A percentile compares a stretch with the other conserved stretches of the same genome.
phyloP scores from a whole-genome alignment of 2,888 invertebrate species.

The Lingula anatina region DNA sequence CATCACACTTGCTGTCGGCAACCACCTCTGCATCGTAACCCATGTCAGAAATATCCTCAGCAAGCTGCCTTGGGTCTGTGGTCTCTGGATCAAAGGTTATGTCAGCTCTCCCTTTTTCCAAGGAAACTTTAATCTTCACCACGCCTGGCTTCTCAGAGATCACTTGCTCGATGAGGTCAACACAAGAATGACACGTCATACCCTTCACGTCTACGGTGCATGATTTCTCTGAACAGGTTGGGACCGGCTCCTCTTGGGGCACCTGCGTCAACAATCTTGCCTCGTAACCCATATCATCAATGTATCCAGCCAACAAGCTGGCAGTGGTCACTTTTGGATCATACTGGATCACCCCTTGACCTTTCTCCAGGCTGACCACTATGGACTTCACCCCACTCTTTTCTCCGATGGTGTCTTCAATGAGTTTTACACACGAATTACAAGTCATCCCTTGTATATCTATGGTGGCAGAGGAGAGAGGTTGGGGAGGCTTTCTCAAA shows the following conservation, averaged over 20 bases:
- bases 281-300: constrained; percentile 43
- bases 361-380: constrained; percentile 50
- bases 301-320: constrained; percentile 56
- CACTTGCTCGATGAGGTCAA: constrained; percentile 72
- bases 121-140: constrained; percentile 52
- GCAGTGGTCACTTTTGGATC: constrained; percentile 18
- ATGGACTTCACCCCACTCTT: constrained; percentile 49
- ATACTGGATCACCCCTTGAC: constrained; percentile 26
- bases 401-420: constrained; percentile 66
- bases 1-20: too few relatives aligned
- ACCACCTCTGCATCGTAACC: too few relatives aligned
- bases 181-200: constrained; percentile 93
- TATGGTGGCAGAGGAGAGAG: constrained; percentile 8
- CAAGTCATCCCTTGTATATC: constrained; percentile 77
- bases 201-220: constrained; percentile 55
- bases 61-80: constrained; percentile 61
- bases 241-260: too few relatives aligned
- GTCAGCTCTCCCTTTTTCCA: constrained; percentile 70
- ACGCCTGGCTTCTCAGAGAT: constrained; percentile 59
- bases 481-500: too few relatives aligned
- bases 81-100: constrained; percentile 66
- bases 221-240: constrained; percentile 3
- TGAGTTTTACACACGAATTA: constrained; percentile 81
- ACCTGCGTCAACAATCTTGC: constrained; percentile 35
- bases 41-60: constrained; percentile 77